phyloP scores from a whole-genome alignment of 2,888 invertebrate species.

The Caenorhabditis afra region DNA sequence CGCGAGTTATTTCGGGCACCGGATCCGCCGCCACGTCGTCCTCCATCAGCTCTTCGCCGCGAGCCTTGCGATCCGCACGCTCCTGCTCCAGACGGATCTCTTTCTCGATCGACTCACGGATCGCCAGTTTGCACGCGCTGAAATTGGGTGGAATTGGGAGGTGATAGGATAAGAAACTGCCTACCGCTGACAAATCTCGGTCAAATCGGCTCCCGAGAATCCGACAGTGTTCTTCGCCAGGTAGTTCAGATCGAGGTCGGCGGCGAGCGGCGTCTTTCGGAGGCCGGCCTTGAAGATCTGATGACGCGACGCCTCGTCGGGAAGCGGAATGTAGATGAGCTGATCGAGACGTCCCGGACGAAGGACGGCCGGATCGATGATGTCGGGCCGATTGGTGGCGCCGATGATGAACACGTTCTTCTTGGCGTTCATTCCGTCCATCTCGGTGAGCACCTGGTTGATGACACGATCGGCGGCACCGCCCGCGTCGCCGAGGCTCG shows the following conservation, averaged over 20 bases:
- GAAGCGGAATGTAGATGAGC: slow-evolving; percentile 99
- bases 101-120: slow-evolving; percentile 96
- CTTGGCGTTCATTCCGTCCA: slow-evolving; percentile 99
- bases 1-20: slow-evolving; percentile 96
- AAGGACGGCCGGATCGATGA: slow-evolving; percentile 98
- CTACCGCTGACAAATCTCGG: slow-evolving; percentile 96
- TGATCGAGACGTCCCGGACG: slow-evolving; percentile 99
- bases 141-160: slow-evolving; percentile 18
- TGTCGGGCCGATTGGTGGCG: slow-evolving; percentile 90
- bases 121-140: slow-evolving; percentile 95
- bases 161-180: not conserved
- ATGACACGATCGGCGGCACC: slow-evolving; percentile 99
- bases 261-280: slow-evolving; percentile 77
- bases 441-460: slow-evolving; percentile 99
- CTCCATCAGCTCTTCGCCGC: slow-evolving; percentile 84
- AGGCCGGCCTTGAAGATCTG: slow-evolving; percentile 91
- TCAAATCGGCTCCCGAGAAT: slow-evolving; percentile 98
- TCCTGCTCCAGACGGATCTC: slow-evolving; percentile 94
- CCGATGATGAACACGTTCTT: slow-evolving; percentile 99
- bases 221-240: slow-evolving; percentile 88
- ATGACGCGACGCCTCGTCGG: slow-evolving; percentile 97
- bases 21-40: slow-evolving; percentile 86
- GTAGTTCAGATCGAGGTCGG: slow-evolving; percentile 90
- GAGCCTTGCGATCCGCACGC: slow-evolving; percentile 84
- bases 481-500: slow-evolving; percentile 83